A percentile compares a stretch with the other conserved stretches of the same genome.
These are phyloP conservation scores for Kradibia gibbosae DNA, from an alignment of 1,140 invertebrate species.

Conservation along the genomic window DNA sequence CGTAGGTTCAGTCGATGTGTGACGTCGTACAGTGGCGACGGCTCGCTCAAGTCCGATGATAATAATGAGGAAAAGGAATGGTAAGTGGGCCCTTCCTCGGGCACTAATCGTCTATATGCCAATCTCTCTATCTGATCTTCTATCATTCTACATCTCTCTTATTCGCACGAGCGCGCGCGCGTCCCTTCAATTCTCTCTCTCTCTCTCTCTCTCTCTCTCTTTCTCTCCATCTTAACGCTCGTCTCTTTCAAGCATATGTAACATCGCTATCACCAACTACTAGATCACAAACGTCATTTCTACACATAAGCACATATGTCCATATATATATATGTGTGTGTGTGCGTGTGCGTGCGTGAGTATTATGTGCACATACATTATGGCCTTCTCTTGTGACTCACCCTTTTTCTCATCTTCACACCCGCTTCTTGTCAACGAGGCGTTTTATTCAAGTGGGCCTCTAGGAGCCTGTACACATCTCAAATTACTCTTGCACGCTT, in stretches of 20 bases:
- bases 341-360: too few relatives aligned
- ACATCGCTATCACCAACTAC: neutral
- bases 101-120: constrained; percentile 60
- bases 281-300: neutral
- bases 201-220: neutral
- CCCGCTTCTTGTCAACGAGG: neutral
- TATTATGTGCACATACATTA: neutral
- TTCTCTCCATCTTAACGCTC: constrained; percentile 8
- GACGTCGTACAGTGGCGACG: constrained; percentile 71
- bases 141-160: too few relatives aligned
- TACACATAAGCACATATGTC: too few relatives aligned
- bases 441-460: constrained; percentile 20
- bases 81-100: constrained; percentile 67
- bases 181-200: neutral
- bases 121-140: too few relatives aligned
- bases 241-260: neutral
- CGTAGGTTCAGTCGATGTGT: constrained; percentile 72
- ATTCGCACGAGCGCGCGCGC: neutral
- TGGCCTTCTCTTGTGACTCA: neutral
- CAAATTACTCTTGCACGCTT: constrained; percentile 20
- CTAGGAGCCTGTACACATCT: constrained; percentile 6
- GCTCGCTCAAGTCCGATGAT: constrained; percentile 69
- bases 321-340: neutral
- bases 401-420: constrained; percentile 16
- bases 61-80: constrained; percentile 71